Evolutionary conservation across 2,888 invertebrate genomes (phyloP), one percentile per base, ranked within the genome.

Genomic region (Andrena marginata): DNA sequence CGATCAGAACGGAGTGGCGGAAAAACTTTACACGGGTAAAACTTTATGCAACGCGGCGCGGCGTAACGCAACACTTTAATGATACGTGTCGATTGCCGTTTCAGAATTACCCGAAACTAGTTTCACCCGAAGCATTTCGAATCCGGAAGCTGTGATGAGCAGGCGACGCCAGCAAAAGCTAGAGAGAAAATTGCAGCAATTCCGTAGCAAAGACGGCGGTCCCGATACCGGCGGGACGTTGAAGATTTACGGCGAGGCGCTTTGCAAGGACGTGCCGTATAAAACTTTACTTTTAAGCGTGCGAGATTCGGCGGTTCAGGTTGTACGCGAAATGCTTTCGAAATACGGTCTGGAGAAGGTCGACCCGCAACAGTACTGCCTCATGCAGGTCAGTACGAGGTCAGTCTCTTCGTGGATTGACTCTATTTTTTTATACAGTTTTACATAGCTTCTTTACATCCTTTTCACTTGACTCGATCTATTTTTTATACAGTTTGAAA

Each of bases 121-220:
- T 90, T 99, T 99, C 95, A 99, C 99, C 67, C 96, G 99, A 91
- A 99, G 99, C 91, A 99, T 99, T 94, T 99, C 99, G 85, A 99
- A 99, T 95, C 99, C 99, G 2, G 99, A 99, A 95, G 99, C 99
- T 82, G 99, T 99, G 90, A 99, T 99, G 99, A 96, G 99, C 85
- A 96, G 99, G 69, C 95, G 99, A 73, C 95, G 99, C 31, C 99
- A 99, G 92, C 99, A 99, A 94, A 99, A 99, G 94, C 96, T 99
- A 73, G 99, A 99, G 94, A 97, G 98, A 93, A 99, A 99, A 94
- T 95, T 99, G 91, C 98, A 99, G 93, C 98, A 99, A 94, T 99
- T 99, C 95, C 96, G 98, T 82, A 98, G 98, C 74, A 97, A 98
- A 94, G 99, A 99, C 92, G 99, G 99, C 62, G 98, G 98, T 0